These are phyloP conservation scores for Meriones psammophilus DNA, from an alignment of 2,797 vertebrate species.

Conservation along the genomic window DNA sequence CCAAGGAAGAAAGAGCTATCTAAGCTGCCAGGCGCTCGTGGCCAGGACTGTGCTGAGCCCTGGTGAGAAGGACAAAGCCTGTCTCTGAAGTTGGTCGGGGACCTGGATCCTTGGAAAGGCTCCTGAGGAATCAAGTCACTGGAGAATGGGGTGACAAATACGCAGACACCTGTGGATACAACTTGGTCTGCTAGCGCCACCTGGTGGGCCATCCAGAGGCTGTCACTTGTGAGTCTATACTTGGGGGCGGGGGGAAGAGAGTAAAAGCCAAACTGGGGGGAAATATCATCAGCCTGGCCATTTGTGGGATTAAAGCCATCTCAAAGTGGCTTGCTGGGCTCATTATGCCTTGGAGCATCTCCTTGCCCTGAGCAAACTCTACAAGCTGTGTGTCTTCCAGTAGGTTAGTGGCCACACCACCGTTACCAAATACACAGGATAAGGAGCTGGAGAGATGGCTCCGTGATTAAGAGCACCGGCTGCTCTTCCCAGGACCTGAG, in stretches of 20 bases:
- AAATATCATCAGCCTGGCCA: not conserved
- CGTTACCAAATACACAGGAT: not conserved
- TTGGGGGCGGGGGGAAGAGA: no score
- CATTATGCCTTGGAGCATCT: not conserved
- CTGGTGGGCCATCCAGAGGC: not conserved
- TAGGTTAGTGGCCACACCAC: fast-evolving
- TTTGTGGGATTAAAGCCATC: not conserved
- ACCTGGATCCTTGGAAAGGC: not conserved
- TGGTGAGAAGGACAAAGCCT: not conserved
- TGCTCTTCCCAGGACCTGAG: not conserved
- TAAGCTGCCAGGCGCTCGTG: not conserved
- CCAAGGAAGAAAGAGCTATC: not conserved
- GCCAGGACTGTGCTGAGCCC: not conserved
- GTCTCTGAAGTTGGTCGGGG: not conserved
- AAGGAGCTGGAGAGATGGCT: not conserved
- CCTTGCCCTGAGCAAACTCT: not conserved
- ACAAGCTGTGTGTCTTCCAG: not conserved
- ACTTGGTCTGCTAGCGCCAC: constrained; percentile 50
- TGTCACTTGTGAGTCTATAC: not conserved
- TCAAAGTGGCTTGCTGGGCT: not conserved
- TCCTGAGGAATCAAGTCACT: not conserved
- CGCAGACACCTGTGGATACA: not conserved
- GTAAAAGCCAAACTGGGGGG: no score
- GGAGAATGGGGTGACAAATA: not conserved
- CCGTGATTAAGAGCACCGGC: not conserved